A percentile compares a stretch with the other conserved stretches of the same genome.
phyloP scores from a whole-genome alignment of 2,888 invertebrate species.

The Perdita meconis region DNA sequence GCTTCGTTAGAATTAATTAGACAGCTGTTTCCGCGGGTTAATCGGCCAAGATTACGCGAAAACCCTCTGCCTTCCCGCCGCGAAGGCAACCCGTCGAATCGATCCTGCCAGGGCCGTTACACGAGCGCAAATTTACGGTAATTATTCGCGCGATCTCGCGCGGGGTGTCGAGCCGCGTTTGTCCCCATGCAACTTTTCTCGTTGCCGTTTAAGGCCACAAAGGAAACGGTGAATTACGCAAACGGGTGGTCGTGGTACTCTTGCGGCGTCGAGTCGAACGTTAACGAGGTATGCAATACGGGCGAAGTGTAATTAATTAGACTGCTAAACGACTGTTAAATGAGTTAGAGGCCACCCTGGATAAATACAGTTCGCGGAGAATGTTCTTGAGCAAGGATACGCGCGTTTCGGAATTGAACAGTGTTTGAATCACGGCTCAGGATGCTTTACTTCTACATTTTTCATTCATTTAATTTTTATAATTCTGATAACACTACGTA shows the following conservation, averaged over 20 bases:
- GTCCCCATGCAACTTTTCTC: slow-evolving; percentile 15
- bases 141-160: slow-evolving; percentile 15
- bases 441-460: too few relatives aligned
- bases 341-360: slow-evolving; percentile 26
- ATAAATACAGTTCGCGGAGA: background rate
- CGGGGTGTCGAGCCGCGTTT: slow-evolving; percentile 27
- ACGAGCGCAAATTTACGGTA: slow-evolving; percentile 25
- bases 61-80: background rate
- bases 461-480: too few relatives aligned
- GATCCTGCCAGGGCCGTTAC: background rate
- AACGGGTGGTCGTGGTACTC: slow-evolving; percentile 43
- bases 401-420: background rate
- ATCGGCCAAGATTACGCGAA: slow-evolving; percentile 26
- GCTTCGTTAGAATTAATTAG: slow-evolving; percentile 62
- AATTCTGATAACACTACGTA: too few relatives aligned
- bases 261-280: slow-evolving; percentile 32
- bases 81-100: background rate
- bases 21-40: slow-evolving; percentile 43
- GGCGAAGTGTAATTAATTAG: slow-evolving; percentile 74
- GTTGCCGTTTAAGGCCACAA: slow-evolving; percentile 51
- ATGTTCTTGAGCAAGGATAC: too few relatives aligned
- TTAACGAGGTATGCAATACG: slow-evolving; percentile 77
- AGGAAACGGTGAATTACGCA: slow-evolving; percentile 56
- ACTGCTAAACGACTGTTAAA: slow-evolving; percentile 52
- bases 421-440: background rate